Evolutionary conservation across 1,140 invertebrate species (phyloP), one percentile per base, ranked within the genome.

Genomic region (Drosophila truncata): DNA sequence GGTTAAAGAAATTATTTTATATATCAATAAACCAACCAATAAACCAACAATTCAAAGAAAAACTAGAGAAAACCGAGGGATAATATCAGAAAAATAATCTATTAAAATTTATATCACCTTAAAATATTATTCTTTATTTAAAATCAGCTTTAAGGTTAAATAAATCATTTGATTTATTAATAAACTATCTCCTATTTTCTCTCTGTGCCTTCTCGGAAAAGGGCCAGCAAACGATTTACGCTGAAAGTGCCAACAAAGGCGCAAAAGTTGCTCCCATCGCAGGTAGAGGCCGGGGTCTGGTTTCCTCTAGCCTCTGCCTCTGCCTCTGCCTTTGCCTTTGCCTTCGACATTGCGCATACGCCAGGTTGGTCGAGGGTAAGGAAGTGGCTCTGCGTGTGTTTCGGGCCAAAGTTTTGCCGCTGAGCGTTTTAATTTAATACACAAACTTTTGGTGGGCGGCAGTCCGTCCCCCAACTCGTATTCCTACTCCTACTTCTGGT

Each of bases 341-440:
- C 20, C 67, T 50, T 37, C 23, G 29, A 63, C 71, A 72, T 63
- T 64, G 77, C 72, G 71, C 76, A 77, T 84, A 84, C 77, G 81
- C 77, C 81, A 72, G 49, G 81, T 80, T 52, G 59, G 50, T 47
- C 50, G 3, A 13, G 58, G 18, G 14, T 44, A n/a, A 31, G 25
- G 27, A 42, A 41, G 37, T 25, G 27, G 55, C 57, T 18, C n/a
- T 11, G 63, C 50, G 41, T 65, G 46, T 66, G 41, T 63, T 25
- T 11, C n/a, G 39, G 37, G 54, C 57, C 63, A 83, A 88, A 88
- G 37, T 88, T 87, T 54, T 71, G 62, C 61, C 78, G 80, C 85
- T 65, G 85, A 78, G 78, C 85, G 66, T 84, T 88, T 88, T 90
- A 88, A 88, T 88, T 88, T 88, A 88, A 84, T 90, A 88, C 84